phyloP scores from a whole-genome alignment of 1,140 invertebrate species.

The Trachymyrmex cornetzi region DNA sequence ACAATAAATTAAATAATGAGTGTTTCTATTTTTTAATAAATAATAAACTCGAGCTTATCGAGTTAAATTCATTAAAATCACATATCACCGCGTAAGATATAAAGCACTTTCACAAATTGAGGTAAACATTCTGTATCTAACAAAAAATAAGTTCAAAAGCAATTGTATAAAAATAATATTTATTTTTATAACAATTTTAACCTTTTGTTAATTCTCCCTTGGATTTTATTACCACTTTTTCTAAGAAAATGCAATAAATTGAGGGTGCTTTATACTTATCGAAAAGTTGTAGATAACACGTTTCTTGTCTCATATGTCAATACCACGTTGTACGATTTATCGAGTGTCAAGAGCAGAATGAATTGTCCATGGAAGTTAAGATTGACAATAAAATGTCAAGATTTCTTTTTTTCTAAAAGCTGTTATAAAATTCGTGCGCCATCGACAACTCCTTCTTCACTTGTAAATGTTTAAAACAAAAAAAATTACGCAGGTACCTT shows the following conservation, averaged over 20 bases:
- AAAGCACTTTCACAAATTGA: too few species aligned
- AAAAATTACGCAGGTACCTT: constrained; percentile 4
- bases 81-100: too few species aligned
- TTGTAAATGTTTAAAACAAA: constrained; percentile 20
- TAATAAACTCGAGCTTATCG: background rate
- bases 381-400: background rate
- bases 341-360: background rate
- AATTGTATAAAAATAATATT: too few species aligned
- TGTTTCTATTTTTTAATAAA: background rate
- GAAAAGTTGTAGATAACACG: too few species aligned
- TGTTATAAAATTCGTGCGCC: constrained; percentile 26
- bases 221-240: too few species aligned
- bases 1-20: constrained; percentile 16
- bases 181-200: too few species aligned
- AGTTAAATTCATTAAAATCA: background rate
- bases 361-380: constrained; percentile 13
- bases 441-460: constrained; percentile 9
- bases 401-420: constrained; percentile 7
- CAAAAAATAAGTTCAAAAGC: too few species aligned
- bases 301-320: background rate
- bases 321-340: background rate
- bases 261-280: too few species aligned
- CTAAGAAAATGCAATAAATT: too few species aligned
- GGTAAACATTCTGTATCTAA: too few species aligned
- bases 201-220: too few species aligned